Evolutionary conservation across 1,140 invertebrate genomes (phyloP).

Genomic region (Oreohelix idahoensis): DNA sequence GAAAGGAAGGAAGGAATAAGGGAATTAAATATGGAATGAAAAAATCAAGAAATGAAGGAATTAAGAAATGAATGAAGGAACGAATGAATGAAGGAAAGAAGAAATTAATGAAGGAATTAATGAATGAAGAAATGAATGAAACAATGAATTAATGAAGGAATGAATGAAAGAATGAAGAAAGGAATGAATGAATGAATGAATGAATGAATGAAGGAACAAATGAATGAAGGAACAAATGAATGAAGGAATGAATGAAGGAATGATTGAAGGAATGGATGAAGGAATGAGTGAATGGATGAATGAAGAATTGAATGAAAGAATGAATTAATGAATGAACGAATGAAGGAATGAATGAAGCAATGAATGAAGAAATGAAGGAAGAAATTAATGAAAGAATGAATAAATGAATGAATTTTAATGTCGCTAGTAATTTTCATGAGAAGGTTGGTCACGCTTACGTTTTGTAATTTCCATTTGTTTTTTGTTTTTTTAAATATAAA

Average conservation of each 20-base stretch:
- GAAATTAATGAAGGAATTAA: neutral
- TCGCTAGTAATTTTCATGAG: too few species aligned
- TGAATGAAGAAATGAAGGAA: neutral
- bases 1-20: neutral
- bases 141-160: neutral
- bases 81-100: slow-evolving; percentile 1
- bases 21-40: neutral
- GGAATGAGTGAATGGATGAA: too few species aligned
- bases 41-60: neutral
- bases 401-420: too few species aligned
- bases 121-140: neutral
- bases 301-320: too few species aligned
- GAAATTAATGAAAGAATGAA: neutral
- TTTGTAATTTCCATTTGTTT: too few species aligned
- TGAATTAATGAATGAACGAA: too few species aligned
- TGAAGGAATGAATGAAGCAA: neutral
- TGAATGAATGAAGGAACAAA: neutral
- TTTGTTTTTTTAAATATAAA: too few species aligned
- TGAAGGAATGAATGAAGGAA: neutral
- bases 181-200: neutral
- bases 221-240: neutral
- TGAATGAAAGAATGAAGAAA: neutral
- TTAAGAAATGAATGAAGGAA: neutral
- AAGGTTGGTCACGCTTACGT: too few species aligned
- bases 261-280: too few species aligned